Evolutionary conservation across 2,113 vertebrate species (phyloP), one percentile per base, ranked within the genome.

Genomic region (Mesembrinibis cayennensis): DNA sequence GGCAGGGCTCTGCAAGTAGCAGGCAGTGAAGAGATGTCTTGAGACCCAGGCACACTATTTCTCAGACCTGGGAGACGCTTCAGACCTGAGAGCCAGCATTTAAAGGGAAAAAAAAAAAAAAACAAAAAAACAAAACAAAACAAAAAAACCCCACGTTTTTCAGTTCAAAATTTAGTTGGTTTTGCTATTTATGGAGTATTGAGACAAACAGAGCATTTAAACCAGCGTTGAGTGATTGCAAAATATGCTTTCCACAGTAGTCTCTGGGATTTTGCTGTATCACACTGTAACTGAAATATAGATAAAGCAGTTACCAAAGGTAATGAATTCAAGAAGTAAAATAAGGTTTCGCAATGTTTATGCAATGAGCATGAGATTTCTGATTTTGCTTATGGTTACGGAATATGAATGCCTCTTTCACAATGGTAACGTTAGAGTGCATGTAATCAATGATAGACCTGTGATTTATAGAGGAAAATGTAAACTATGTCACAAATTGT

Each of bases 351-450:
- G 16, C 3, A 21, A 3, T 63, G 23, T 29, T 86, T 61, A 38
- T 26, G 16, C 44, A 42, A 6, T 34, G 3, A 50, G 2, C 5
- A 5, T 82, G 8, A 58, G 27, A 25, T 13, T 72, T 86, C 56
- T n/a, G 29, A 16, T 88, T 94, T 95, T 69, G 30, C 15, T 19
- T 59, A 14, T n/a, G 47, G 5, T 27, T 58, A 26, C 29, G 32
- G 42, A 67, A 26, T 38, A 19, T 16, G 40, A 83, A 22, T 62
- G 23, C 44, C n/a, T 72, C 18, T 84, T 34, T 62, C 38, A 29
- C 5, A 65, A 13, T 0, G 1, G 10, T 76, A 19, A 66, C 0
- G 0, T 61, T 16, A 22, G 6, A 6, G 1, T 32, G 7, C 27
- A 6, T 34, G 15, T 61, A 81, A 62, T 84, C 63, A 78, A 1